Conservation (phyloP, 2,113 vertebrate genomes). For the Notarius quadriscutis region DNA sequence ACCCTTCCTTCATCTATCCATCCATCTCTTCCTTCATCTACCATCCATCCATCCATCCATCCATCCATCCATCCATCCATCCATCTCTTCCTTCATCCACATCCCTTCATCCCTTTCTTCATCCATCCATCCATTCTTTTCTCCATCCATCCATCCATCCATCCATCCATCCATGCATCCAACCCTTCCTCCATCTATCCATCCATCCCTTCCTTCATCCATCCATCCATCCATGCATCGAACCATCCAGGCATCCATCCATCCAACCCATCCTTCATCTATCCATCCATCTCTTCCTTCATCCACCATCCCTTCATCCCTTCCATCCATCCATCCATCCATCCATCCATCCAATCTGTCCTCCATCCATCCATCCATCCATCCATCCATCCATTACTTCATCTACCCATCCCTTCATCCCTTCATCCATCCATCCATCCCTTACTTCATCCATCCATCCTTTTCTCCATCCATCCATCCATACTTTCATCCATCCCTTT, state of each 20-base stretch:
- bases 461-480: too few species aligned
- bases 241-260: too few species aligned
- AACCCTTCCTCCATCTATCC: neutral
- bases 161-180: neutral
- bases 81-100: neutral
- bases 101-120: neutral
- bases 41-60: neutral
- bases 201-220: neutral
- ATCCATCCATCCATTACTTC: neutral
- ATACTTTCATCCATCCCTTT: too few species aligned
- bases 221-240: too few species aligned
- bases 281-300: too few species aligned
- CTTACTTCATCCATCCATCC: too few species aligned
- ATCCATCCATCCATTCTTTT: neutral
- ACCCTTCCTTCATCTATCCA: neutral
- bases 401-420: neutral
- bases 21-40: neutral
- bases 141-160: neutral
- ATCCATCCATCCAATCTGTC: too few species aligned
- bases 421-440: neutral
- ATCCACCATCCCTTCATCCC: too few species aligned
- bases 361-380: too few species aligned
- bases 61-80: neutral
- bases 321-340: too few species aligned
- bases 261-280: too few species aligned